Percentiles rank a stretch among this genome's conserved stretches.
phyloP scores from a whole-genome alignment of 2,113 vertebrate genomes.

The Atherinomorus stipes region DNA sequence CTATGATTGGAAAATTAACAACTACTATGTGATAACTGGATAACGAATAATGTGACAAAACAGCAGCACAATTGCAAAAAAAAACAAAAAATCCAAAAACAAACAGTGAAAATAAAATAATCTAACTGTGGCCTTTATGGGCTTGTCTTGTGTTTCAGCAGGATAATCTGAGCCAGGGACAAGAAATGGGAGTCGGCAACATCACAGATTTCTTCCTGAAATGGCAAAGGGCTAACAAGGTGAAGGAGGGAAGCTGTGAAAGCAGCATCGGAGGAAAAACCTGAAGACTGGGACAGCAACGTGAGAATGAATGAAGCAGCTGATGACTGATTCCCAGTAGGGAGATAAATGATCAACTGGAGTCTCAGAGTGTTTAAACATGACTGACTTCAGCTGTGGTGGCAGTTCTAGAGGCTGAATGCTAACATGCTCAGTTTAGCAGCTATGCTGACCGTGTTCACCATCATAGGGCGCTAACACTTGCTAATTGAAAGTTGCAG shows the following conservation, averaged over 20 bases:
- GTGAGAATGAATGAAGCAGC: background rate
- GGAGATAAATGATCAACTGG: background rate
- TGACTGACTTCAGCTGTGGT: background rate
- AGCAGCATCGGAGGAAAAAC: background rate
- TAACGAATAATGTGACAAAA: constrained; percentile 26
- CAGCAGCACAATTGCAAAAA: constrained; percentile 12
- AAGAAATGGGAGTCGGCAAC: constrained; percentile 22
- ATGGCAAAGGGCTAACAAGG: background rate
- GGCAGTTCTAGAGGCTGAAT: background rate
- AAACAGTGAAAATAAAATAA: background rate
- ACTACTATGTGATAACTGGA: constrained; percentile 8
- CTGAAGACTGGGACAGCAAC: background rate
- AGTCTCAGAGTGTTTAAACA: background rate
- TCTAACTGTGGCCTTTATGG: constrained; percentile 13
- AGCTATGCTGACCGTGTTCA: background rate
- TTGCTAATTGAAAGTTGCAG: too few relatives aligned
- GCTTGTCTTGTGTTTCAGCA: constrained; percentile 9
- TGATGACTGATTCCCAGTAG: too few relatives aligned
- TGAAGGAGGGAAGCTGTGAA: background rate
- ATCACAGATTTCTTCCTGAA: constrained; percentile 12
- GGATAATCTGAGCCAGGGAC: constrained; percentile 7
- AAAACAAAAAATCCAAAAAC: background rate
- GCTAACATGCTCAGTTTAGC: background rate
- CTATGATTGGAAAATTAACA: constrained; percentile 7
- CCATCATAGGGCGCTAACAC: background rate